Percentiles rank a stretch among this genome's conserved stretches.
These are phyloP conservation scores for Macrotus californicus DNA, from an alignment of 2,113 vertebrate genomes.

Conservation along the genomic window DNA sequence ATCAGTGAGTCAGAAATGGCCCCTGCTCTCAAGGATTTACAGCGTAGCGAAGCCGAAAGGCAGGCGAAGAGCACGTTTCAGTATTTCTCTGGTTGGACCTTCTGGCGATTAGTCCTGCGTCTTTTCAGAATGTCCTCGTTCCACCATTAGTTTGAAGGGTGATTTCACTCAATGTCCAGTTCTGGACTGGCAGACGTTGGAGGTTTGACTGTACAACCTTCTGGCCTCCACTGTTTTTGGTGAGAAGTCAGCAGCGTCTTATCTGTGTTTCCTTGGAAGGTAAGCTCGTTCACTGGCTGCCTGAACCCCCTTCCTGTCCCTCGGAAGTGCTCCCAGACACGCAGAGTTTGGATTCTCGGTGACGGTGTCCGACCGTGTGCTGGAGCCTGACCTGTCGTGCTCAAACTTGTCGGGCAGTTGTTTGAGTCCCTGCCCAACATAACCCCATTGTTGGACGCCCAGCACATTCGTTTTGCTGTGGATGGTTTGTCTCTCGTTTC, in stretches of 20 bases:
- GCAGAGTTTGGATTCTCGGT: neutral
- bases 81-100: neutral
- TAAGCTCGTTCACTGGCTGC: neutral
- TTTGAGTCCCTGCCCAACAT: no score
- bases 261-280: neutral
- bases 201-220: neutral
- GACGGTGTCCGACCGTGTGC: neutral
- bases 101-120: neutral
- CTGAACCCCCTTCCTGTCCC: neutral
- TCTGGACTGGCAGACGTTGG: neutral
- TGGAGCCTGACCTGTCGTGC: neutral
- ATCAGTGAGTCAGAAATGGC: neutral
- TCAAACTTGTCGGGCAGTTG: neutral
- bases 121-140: neutral
- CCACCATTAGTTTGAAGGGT: neutral
- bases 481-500: neutral
- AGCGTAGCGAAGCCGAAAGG: neutral
- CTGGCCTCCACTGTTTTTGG: neutral
- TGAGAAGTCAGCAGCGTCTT: neutral
- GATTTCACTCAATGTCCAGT: neutral
- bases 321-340: neutral
- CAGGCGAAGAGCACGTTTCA: neutral
- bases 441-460: no score
- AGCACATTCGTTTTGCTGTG: neutral
- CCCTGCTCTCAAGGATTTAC: neutral